Conservation (phyloP, 2,113 vertebrate genomes). For the Pardalotus punctatus region DNA sequence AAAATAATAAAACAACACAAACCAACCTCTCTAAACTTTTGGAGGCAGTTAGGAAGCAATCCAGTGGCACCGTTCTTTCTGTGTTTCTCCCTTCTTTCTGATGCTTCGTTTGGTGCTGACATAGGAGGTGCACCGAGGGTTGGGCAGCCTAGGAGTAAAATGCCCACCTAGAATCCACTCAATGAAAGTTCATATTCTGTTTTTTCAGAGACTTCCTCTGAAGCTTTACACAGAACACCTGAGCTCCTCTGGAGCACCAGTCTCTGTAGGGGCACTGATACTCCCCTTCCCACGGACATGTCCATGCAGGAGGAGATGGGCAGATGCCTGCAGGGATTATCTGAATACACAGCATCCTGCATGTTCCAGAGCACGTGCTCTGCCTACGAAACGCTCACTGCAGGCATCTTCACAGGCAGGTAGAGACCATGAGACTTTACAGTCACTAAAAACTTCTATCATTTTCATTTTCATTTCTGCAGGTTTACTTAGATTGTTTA, state of each 20-base stretch:
- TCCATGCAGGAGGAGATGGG: not conserved
- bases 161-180: not conserved
- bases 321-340: not conserved
- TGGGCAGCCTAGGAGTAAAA: accelerated
- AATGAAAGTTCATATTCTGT: accelerated
- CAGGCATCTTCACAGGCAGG: not conserved
- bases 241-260: not conserved
- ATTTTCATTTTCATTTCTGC: not conserved
- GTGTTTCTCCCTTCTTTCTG: not conserved
- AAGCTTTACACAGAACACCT: not conserved
- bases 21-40: not conserved
- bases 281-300: not conserved
- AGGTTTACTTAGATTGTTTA: not conserved
- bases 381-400: not conserved
- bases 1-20: not conserved
- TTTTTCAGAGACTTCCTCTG: not conserved
- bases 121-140: not conserved
- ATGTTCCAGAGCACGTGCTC: not conserved
- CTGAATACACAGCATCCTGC: not conserved
- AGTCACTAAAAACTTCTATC: not conserved
- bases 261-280: accelerated
- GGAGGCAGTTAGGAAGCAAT: not conserved
- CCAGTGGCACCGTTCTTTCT: not conserved
- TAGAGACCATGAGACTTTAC: not conserved
- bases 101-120: not conserved